Conservation (phyloP, 2,888 invertebrate genomes). For the Leptinotarsa rubiginosa region DNA sequence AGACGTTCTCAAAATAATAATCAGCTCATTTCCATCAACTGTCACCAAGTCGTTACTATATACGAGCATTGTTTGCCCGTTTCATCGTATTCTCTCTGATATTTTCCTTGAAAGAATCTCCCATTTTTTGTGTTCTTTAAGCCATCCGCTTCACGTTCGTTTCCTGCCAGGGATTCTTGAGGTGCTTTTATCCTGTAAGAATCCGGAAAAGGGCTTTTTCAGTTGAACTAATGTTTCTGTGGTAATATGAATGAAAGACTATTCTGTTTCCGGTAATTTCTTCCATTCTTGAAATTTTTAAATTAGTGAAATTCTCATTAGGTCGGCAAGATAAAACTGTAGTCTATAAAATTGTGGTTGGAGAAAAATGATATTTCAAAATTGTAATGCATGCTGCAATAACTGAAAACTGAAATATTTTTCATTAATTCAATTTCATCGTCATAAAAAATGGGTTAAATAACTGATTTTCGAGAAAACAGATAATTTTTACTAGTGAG, state of each 20-base stretch:
- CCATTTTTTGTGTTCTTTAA: neutral
- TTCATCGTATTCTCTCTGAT: slow-evolving; percentile 28
- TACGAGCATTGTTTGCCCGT: slow-evolving; percentile 6
- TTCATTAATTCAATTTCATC: too few relatives aligned
- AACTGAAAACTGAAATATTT: too few relatives aligned
- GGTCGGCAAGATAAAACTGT: too few relatives aligned
- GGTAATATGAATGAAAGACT: neutral
- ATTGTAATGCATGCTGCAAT: too few relatives aligned
- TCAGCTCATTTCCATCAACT: neutral
- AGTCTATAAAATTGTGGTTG: neutral
- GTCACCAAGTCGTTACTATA: neutral
- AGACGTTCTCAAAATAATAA: neutral
- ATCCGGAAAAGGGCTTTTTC: neutral
- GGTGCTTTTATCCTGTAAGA: neutral
- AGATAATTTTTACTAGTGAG: too few relatives aligned
- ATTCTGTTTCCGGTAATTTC: slow-evolving; percentile 1
- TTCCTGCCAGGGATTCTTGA: slow-evolving; percentile 3
- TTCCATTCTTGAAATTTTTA: neutral
- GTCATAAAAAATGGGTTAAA: too few relatives aligned
- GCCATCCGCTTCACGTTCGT: slow-evolving; percentile 8
- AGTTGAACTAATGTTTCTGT: neutral
- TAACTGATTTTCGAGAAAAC: too few relatives aligned
- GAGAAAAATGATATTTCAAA: neutral
- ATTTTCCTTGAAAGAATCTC: slow-evolving; percentile 22
- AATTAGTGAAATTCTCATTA: too few relatives aligned